phyloP scores from a whole-genome alignment of 2,888 invertebrate genomes.

The Xanthia icteritia region DNA sequence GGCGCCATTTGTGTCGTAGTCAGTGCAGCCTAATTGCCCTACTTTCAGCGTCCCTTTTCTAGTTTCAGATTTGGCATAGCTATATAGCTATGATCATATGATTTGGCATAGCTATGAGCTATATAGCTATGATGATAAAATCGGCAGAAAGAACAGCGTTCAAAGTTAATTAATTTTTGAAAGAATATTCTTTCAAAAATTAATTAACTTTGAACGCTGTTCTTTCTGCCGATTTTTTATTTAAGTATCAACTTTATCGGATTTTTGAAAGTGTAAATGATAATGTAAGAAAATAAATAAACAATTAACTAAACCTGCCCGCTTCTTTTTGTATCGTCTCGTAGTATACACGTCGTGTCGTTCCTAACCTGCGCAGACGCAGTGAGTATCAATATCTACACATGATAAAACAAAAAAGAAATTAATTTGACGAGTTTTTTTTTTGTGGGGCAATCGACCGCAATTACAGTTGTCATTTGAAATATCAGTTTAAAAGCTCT shows the following conservation, averaged over 20 bases:
- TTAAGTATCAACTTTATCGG: not conserved
- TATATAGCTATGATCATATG: no score
- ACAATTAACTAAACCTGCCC: not conserved
- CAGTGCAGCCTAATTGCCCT: constrained; percentile 19
- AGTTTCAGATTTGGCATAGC: not conserved
- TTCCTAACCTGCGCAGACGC: no score
- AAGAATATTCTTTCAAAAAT: not conserved
- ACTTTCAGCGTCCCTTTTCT: constrained; percentile 1
- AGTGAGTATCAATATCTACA: no score
- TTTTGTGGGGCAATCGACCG: no score
- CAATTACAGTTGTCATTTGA: no score
- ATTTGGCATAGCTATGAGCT: no score
- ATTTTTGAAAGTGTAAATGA: not conserved
- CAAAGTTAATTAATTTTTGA: not conserved
- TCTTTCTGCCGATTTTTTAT: not conserved
- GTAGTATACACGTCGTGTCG: not conserved
- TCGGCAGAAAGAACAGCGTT: not conserved
- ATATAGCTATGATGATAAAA: no score
- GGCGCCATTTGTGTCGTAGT: not conserved
- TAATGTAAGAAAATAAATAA: not conserved
- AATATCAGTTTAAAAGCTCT: no score
- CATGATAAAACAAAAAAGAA: no score
- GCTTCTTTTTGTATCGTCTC: not conserved
- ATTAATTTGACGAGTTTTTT: no score
- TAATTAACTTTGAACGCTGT: not conserved